Conservation (phyloP, 1,140 invertebrate genomes). For the Drosophila asahinai region DNA sequence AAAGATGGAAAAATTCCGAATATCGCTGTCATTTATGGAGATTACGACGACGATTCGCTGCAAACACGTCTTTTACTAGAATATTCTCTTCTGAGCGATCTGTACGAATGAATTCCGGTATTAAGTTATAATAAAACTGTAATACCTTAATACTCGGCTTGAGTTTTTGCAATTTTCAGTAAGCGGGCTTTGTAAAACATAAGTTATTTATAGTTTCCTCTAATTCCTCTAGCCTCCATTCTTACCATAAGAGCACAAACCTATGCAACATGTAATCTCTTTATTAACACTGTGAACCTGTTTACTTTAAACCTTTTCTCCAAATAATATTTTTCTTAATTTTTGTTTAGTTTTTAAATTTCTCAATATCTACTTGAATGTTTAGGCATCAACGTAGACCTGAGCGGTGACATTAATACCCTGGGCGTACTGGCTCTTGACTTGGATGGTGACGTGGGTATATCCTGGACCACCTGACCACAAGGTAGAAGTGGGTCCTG, state of each 20-base stretch:
- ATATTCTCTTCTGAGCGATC: not conserved
- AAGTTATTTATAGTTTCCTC: no score
- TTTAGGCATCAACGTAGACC: conserved; percentile 26
- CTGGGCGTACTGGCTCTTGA: conserved; percentile 45
- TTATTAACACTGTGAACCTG: not conserved
- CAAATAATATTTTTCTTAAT: not conserved
- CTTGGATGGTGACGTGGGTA: conserved; percentile 34
- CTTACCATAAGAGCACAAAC: not conserved
- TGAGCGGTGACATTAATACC: conserved; percentile 38
- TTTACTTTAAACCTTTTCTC: not conserved
- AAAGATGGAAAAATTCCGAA: not conserved
- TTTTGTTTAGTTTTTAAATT: not conserved
- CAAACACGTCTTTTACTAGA: conserved; percentile 79
- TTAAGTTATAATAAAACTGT: not conserved
- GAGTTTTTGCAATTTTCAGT: no score
- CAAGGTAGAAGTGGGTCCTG: conserved; percentile 45
- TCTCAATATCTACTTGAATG: not conserved
- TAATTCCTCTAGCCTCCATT: not conserved
- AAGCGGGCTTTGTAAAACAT: no score
- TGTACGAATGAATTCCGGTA: not conserved
- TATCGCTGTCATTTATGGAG: conserved; percentile 67
- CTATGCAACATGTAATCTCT: not conserved
- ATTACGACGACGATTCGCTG: conserved; percentile 93
- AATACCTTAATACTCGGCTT: not conserved
- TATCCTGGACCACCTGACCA: conserved; percentile 52